Base-by-base conservation (phyloP, 2,113 vertebrate species). In the Ceratotherium simum region DNA sequence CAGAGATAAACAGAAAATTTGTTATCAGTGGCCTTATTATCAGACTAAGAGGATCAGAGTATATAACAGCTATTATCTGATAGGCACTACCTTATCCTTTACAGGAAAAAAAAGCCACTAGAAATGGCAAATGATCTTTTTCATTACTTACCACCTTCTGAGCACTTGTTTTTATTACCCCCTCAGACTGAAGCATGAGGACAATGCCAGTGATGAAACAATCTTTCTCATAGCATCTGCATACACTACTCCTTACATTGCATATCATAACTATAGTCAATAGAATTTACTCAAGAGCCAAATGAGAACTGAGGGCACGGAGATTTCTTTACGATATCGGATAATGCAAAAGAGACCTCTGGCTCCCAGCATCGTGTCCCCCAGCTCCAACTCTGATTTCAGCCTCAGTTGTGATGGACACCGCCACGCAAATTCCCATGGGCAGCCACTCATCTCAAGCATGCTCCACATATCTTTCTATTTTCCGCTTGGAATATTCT, bases 31-130 rank as follows among this genome's bases (percentile, higher is more conserved):
- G 11, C 39, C 42, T 75, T 81, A n/a, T 20, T 27, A 60, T 95
- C 83, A 91, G 65, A 85, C 29, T 78, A 92, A 97, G 36, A 93
- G 79, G 67, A 90, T 93, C 64, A 91, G 81, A 36, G 56, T 90
- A 48, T 67, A 79, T 54, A 64, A 79, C 25, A 72, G 27, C 75
- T 92, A 88, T 91, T 95, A 96, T 92, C 88, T 84, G 65, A 96
- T 17, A 86, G 80, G 48, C 23, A 21, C 42, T 18, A 36, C n/a
- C 62, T 93, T 73, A 79, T 67, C 42, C 42, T 91, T 96, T 81
- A 46, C 5, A 79, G 20, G 82, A 83, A 60, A 69, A 83, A 33
- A 69, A 39, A 86, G 27, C 5, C 39, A 42, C 51, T 51, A 1
- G 42, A 95, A 73, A 64, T 90, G 27, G 29, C 81, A 82, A 73